Evolutionary conservation across 2,113 vertebrate species (phyloP).

Genomic region (Fregetta grallaria): DNA sequence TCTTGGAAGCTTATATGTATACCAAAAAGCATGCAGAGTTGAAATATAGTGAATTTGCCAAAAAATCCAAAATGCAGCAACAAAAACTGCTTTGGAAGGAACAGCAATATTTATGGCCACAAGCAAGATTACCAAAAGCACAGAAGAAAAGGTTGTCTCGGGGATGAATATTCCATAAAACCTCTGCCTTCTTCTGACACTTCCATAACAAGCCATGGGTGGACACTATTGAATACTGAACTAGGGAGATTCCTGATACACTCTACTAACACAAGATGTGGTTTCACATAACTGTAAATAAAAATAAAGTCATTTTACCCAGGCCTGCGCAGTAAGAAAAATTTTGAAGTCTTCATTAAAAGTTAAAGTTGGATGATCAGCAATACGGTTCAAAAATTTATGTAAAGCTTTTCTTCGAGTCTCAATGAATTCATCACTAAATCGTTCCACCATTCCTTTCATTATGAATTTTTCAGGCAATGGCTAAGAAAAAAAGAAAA

Average conservation of each 20-base stretch:
- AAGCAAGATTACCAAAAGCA: background rate
- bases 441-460: slow-evolving; percentile 95
- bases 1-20: background rate
- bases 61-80: background rate
- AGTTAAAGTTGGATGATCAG: slow-evolving; percentile 92
- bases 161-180: background rate
- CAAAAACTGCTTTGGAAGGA: background rate
- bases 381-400: slow-evolving; percentile 88
- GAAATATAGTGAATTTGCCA: background rate
- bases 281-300: background rate
- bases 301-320: slow-evolving; percentile 71
- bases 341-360: slow-evolving; percentile 89
- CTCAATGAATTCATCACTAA: slow-evolving; percentile 93
- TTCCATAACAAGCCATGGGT: background rate
- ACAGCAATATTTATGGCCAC: background rate
- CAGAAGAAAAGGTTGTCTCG: background rate
- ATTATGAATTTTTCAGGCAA: slow-evolving; percentile 97
- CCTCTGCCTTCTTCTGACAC: background rate
- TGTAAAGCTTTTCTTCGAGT: slow-evolving; percentile 90
- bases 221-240: background rate
- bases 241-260: background rate
- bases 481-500: slow-evolving; percentile 74
- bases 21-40: background rate
- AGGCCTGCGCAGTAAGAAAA: slow-evolving; percentile 90
- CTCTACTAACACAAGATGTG: background rate